These are phyloP conservation scores for Ectobius pallidus DNA, from an alignment of 2,888 invertebrate species.

Conservation along the genomic window DNA sequence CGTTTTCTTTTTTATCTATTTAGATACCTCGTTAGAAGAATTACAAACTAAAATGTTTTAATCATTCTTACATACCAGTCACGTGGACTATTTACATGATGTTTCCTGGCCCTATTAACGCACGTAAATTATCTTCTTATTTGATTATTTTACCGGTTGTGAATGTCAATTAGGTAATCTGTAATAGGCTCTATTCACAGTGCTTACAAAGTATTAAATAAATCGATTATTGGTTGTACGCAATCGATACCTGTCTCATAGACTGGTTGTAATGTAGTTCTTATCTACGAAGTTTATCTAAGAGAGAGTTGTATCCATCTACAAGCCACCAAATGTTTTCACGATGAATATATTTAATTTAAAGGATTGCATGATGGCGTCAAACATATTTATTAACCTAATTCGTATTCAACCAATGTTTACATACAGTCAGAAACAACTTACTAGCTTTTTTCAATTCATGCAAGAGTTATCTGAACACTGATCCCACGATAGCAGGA, in stretches of 20 bases:
- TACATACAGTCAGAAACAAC: too few species aligned
- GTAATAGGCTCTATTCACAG: not conserved
- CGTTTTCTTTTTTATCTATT: too few species aligned
- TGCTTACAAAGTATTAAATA: not conserved
- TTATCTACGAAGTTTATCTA: not conserved
- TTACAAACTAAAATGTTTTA: not conserved
- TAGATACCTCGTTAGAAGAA: not conserved
- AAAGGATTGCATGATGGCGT: not conserved
- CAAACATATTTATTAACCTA: too few species aligned
- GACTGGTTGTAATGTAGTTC: not conserved
- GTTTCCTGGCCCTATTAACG: not conserved
- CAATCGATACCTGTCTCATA: conserved; percentile 3
- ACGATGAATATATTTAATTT: not conserved
- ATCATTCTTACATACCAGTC: not conserved
- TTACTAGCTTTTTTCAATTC: too few species aligned
- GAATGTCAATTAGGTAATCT: not conserved
- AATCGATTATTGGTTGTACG: not conserved
- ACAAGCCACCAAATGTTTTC: not conserved
- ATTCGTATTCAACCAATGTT: too few species aligned
- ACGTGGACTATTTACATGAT: conserved; percentile 6
- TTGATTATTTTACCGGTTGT: not conserved
- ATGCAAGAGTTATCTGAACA: too few species aligned
- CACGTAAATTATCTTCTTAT: not conserved
- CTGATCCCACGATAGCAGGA: too few species aligned
- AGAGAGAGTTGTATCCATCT: too few species aligned